Evolutionary conservation across 2,797 vertebrate species (phyloP).

Genomic region (Avahi laniger): DNA sequence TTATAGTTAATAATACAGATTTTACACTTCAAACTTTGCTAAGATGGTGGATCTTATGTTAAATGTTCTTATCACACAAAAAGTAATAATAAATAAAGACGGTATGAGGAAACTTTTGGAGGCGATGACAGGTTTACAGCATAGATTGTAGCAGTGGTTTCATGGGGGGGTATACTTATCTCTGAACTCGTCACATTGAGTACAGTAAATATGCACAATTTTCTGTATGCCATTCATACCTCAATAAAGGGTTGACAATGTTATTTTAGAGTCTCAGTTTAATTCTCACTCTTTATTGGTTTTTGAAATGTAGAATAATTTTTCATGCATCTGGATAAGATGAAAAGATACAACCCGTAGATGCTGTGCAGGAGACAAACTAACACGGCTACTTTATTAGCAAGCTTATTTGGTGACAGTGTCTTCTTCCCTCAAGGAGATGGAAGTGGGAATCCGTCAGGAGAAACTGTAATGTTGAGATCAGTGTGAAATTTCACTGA

Average conservation of each 20-base stretch:
- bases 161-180: background rate
- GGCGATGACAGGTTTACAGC: background rate
- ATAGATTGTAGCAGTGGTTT: background rate
- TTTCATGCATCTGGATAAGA: background rate
- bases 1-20: background rate
- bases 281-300: background rate
- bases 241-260: background rate
- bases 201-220: background rate
- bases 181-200: background rate
- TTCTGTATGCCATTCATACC: background rate
- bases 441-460: background rate
- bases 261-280: conserved; percentile 16
- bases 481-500: conserved; percentile 6
- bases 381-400: conserved; percentile 11
- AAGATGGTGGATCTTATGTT: background rate
- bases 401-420: background rate
- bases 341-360: background rate
- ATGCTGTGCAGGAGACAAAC: background rate
- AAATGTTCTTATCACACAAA: background rate
- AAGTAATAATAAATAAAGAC: background rate
- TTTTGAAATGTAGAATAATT: background rate
- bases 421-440: background rate
- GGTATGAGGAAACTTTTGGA: background rate
- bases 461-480: conserved; percentile 5
- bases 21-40: background rate